Base-by-base conservation (phyloP, 1,140 invertebrate species). In the Temnothorax longispinosus region DNA sequence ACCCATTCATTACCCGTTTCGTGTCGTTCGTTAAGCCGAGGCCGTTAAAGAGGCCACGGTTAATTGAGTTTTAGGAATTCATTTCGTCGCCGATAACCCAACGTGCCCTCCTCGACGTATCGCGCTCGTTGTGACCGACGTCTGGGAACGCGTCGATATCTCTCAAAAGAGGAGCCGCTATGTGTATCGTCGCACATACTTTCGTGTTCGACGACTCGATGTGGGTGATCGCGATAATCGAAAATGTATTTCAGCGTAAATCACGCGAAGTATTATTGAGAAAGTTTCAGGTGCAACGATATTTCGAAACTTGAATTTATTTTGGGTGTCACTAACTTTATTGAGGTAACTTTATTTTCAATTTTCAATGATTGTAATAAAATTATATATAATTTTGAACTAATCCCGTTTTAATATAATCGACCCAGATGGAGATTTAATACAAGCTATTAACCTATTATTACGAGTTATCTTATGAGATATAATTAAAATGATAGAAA, bases 51-150 rank as follows among this genome's bases (percentile, higher is more conserved):
- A 88, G 78, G 75, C 80, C 67, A 88, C 88, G 85, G 90, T 92
- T 92, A 92, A 93, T 93, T 92, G 91, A 91, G 91, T 92, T 91
- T 92, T 89, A 88, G 90, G 92, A 93, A 93, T 93, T 93, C 91
- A 93, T 92, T 92, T 93, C 71, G 76, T 87, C 67, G 75, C 74
- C 86, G 90, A 91, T 91, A 91, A 90, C 58, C 67, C 62, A 38
- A 21, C 69, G 80, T 77, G 86, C 52, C 56, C 78, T 71, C 41
- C 32, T 38, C 15, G 21, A 62, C 32, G 69, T 44, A 32, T 52
- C 18, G 21, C 47, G 38, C 76, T 18, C 56, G 54, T 21, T 32
- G 21, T 35, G 44, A 60, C 69, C 81, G 76, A 81, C 69, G 69
- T 86, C 69, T 62, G 56, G 27, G 76, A 87, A 76, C 88, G 21